A percentile compares a stretch with the other conserved stretches of the same genome.
These are phyloP conservation scores for Nomia melanderi DNA, from an alignment of 1,140 invertebrate species.

Conservation along the genomic window DNA sequence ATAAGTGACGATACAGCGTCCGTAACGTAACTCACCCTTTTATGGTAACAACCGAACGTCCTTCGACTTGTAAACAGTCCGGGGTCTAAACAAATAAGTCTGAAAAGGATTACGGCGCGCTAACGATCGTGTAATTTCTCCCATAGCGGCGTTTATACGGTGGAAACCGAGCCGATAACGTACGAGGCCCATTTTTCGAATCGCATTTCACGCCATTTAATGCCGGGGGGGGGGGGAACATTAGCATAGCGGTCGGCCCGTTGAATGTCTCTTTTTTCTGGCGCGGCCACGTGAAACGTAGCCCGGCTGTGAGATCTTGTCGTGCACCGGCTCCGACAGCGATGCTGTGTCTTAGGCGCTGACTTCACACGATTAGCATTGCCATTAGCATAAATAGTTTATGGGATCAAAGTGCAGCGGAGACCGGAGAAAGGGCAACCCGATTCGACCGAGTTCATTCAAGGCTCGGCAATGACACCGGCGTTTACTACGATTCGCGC, in stretches of 20 bases:
- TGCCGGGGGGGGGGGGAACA: conserved; percentile 33
- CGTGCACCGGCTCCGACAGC: conserved; percentile 28
- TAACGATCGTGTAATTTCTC: background rate
- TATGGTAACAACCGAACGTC: too few relatives aligned
- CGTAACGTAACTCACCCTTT: too few relatives aligned
- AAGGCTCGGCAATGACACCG: conserved; percentile 43
- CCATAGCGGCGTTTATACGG: background rate
- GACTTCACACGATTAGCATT: conserved; percentile 58
- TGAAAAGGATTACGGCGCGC: background rate
- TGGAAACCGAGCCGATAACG: conserved; percentile 17
- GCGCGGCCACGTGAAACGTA: conserved; percentile 7
- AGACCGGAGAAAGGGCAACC: conserved; percentile 51
- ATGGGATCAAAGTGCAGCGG: conserved; percentile 38
- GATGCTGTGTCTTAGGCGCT: conserved; percentile 42
- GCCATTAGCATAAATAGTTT: conserved; percentile 64
- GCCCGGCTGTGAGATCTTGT: conserved; percentile 16
- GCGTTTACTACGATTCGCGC: background rate
- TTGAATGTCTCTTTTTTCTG: conserved; percentile 17
- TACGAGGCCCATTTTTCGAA: conserved; percentile 33
- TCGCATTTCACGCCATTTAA: conserved; percentile 50
- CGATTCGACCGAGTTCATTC: conserved; percentile 45
- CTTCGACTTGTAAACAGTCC: too few relatives aligned
- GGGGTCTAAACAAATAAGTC: background rate
- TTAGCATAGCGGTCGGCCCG: conserved; percentile 42
- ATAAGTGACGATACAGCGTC: too few relatives aligned